phyloP scores from a whole-genome alignment of 2,888 invertebrate species.

The Erebia epiphron region DNA sequence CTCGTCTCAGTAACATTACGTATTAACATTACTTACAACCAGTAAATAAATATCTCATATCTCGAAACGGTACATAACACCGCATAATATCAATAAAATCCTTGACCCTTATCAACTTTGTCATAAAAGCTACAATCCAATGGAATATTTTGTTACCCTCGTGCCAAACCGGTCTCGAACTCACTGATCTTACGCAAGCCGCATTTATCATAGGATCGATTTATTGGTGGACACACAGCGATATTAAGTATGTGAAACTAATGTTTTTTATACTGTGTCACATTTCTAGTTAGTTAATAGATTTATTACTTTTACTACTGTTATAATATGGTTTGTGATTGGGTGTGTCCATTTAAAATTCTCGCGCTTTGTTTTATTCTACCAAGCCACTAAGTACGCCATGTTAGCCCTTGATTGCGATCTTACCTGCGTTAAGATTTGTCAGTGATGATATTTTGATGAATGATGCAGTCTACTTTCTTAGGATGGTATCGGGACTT shows the following conservation, averaged over 20 bases:
- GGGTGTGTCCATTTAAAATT: no score
- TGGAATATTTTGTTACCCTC: conserved; percentile 8
- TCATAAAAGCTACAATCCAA: conserved; percentile 5
- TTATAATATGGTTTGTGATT: no score
- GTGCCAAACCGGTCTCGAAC: conserved; percentile 25
- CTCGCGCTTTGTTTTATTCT: no score
- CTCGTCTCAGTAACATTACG: background rate
- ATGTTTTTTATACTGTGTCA: background rate
- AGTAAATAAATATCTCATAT: conserved; percentile 16
- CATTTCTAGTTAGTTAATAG: background rate
- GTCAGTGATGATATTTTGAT: no score
- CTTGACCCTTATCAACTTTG: background rate
- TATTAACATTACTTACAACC: background rate
- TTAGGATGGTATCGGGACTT: no score
- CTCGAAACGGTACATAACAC: conserved; percentile 12
- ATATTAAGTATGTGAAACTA: background rate
- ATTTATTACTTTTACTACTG: background rate
- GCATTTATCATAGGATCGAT: conserved; percentile 22
- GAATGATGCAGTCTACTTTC: no score
- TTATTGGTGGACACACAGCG: conserved; percentile 3
- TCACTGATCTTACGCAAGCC: conserved; percentile 26
- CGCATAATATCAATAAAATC: conserved; percentile 1
- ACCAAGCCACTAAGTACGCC: no score
- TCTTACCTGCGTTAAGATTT: no score
- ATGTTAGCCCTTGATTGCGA: no score